A percentile compares a stretch with the other conserved stretches of the same genome.
Conservation (phyloP, 2,113 vertebrate genomes). For the Piprites chloris region DNA sequence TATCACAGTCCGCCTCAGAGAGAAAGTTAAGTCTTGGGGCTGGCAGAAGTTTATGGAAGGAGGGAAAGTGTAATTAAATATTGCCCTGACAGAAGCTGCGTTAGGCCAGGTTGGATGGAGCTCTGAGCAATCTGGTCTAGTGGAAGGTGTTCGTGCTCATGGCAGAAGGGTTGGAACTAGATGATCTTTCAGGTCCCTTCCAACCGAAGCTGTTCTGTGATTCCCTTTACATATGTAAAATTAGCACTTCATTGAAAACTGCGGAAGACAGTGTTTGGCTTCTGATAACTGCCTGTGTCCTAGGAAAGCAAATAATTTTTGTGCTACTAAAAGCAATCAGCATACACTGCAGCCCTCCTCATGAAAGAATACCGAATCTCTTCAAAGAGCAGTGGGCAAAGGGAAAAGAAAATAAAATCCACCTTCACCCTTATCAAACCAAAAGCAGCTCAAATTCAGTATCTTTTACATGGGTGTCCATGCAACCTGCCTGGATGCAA, state of each 20-base stretch:
- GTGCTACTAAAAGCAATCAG: not conserved
- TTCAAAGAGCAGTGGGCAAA: not conserved
- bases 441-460: not conserved
- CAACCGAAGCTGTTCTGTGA: not conserved
- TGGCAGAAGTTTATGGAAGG: not conserved
- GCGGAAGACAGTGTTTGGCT: not conserved
- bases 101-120: not conserved
- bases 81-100: not conserved
- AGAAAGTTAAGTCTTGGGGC: not conserved
- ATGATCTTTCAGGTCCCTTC: not conserved
- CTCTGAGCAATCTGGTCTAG: not conserved
- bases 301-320: not conserved
- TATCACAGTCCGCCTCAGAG: not conserved
- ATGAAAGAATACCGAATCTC: not conserved
- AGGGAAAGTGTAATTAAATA: not conserved
- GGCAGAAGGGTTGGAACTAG: not conserved
- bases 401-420: not conserved
- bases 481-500: not conserved
- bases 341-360: not conserved
- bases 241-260: not conserved
- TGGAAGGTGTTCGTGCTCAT: not conserved
- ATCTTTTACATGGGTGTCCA: not conserved
- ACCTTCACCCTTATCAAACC: not conserved
- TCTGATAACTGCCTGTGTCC: not conserved
- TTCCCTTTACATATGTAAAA: not conserved